phyloP scores from a whole-genome alignment of 2,797 vertebrate genomes.

The Rhynchotus rufescens region DNA sequence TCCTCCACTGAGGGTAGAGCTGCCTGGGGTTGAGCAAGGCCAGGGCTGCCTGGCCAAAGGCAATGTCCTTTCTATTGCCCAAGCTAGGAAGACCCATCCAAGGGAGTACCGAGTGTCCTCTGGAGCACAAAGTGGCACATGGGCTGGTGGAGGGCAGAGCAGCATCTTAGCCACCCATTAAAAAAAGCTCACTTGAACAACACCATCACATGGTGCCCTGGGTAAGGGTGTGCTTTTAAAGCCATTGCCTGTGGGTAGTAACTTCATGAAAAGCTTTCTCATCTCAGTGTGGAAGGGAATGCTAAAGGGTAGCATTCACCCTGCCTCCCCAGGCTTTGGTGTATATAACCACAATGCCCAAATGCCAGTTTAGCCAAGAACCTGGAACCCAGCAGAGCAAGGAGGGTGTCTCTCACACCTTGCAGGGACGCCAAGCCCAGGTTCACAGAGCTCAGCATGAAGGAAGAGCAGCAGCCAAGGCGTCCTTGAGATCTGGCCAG shows the following conservation, averaged over 20 bases:
- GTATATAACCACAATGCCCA: neutral
- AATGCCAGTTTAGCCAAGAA: constrained; percentile 18
- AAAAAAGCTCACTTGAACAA: neutral
- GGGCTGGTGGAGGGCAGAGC: neutral
- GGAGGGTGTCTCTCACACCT: neutral
- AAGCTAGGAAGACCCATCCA: neutral
- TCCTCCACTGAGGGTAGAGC: neutral
- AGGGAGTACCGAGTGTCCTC: neutral
- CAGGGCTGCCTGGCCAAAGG: neutral
- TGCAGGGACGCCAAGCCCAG: neutral
- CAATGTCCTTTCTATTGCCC: neutral
- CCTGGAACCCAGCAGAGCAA: neutral
- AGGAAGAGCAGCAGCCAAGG: constrained; percentile 7
- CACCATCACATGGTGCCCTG: neutral
- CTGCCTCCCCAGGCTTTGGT: neutral
- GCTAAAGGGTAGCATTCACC: neutral
- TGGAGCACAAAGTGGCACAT: neutral
- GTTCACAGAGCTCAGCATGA: neutral
- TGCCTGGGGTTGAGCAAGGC: neutral
- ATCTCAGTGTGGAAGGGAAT: neutral
- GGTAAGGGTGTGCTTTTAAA: neutral
- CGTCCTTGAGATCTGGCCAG: neutral
- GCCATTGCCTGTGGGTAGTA: neutral
- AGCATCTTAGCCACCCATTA: neutral
- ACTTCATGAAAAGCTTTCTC: neutral